Conservation (phyloP, 2,888 invertebrate species). For the Sphecodes monilicornis region DNA sequence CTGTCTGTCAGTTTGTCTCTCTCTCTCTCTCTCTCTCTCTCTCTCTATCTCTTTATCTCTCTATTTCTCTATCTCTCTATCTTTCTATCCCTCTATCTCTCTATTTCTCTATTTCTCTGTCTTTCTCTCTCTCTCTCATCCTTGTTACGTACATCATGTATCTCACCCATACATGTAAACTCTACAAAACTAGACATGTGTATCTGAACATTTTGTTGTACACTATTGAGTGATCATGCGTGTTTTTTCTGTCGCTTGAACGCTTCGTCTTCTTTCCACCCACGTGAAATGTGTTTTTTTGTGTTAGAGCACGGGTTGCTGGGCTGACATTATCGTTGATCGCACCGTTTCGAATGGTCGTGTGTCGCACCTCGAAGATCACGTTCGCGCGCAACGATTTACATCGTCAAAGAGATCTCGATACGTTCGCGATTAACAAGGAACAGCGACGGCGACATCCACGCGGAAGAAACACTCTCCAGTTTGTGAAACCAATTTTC, state of each 20-base stretch:
- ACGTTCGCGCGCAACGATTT: too few species aligned
- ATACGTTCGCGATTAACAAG: too few species aligned
- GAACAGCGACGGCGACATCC: too few species aligned
- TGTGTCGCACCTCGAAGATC: background rate
- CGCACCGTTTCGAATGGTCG: constrained; percentile 2
- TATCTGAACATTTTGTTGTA: constrained; percentile 39
- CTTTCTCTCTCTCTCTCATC: constrained; percentile 9
- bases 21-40: constrained; percentile 12
- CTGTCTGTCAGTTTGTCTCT: background rate
- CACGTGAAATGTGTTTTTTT: constrained; percentile 31
- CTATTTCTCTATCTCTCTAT: background rate
- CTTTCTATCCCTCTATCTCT: background rate
- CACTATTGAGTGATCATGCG: constrained; percentile 59
- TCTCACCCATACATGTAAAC: constrained; percentile 23
- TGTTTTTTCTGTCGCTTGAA: constrained; percentile 72
- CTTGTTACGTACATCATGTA: constrained; percentile 14
- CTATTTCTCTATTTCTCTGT: background rate
- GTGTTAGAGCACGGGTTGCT: constrained; percentile 33
- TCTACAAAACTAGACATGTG: constrained; percentile 16
- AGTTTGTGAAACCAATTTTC: too few species aligned
- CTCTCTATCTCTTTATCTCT: background rate
- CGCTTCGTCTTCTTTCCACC: constrained; percentile 66
- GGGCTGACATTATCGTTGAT: background rate
- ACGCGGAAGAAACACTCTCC: too few species aligned
- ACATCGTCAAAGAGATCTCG: too few species aligned